Conservation (phyloP, 2,113 vertebrate species). For the Osmerus mordax region DNA sequence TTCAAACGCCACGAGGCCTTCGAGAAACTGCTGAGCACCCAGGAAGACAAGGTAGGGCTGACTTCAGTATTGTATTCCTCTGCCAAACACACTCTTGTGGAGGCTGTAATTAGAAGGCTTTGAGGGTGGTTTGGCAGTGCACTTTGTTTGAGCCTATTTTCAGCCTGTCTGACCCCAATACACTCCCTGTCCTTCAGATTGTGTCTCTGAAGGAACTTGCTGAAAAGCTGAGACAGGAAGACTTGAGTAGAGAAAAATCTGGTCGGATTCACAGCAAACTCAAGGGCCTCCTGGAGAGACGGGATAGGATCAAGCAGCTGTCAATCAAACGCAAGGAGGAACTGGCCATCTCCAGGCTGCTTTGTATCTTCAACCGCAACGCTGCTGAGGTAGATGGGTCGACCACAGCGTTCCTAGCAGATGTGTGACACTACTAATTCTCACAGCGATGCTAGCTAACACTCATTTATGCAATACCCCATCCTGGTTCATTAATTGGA, state of each 20-base stretch:
- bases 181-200: conserved; percentile 61
- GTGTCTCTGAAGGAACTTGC: conserved; percentile 74
- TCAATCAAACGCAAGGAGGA: conserved; percentile 68
- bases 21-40: conserved; percentile 82
- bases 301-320: conserved; percentile 70
- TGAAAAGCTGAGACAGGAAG: conserved; percentile 53
- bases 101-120: too few species aligned
- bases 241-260: conserved; percentile 53
- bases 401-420: too few species aligned
- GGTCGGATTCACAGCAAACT: conserved; percentile 63
- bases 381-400: conserved; percentile 71
- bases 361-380: conserved; percentile 74
- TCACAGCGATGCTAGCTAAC: too few species aligned
- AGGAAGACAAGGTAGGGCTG: conserved; percentile 82
- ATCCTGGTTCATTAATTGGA: too few species aligned
- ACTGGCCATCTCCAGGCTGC: conserved; percentile 70
- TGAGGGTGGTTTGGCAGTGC: too few species aligned
- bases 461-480: too few species aligned
- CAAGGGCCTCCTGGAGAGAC: conserved; percentile 56
- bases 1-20: conserved; percentile 84
- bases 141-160: background rate
- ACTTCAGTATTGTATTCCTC: conserved; percentile 48
- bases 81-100: too few species aligned
- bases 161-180: background rate
- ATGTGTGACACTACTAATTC: too few species aligned